Base-by-base conservation (phyloP, 2,113 vertebrate genomes). In the Hippocampus mohnikei region DNA sequence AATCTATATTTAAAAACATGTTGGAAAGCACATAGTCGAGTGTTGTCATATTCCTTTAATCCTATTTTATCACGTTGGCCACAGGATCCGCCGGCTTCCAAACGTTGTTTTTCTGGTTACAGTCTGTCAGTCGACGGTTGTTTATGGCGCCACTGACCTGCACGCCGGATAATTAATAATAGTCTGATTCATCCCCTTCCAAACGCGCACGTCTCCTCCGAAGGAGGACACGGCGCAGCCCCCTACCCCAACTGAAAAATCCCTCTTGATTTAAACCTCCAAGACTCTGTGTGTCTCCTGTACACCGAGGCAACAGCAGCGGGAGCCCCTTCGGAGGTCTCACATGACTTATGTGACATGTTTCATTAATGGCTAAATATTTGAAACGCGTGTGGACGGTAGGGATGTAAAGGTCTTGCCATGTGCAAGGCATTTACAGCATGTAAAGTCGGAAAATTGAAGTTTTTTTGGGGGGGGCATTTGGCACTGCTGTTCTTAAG, bases 131-230 rank as follows among this genome's bases (percentile, higher is more conserved):
- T 78, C 52, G 16, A 59, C 13, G 37, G 63, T 83, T 90, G 91
- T 91, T 89, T 89, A 90, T 83, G 84, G 80, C 67, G 53, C 75
- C 52, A 21, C 50, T 75, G 46, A 73, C 73, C 81, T 78, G 84
- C 66, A 50, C 70, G 85, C 72, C 29, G 78, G 70, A 80, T 87
- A 86, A 92, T 91, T 91, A 89, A 90, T 91, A 90, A 90, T 76
- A 79, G 81, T 74, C 80, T 85, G 87, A 90, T 90, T 91, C 88
- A 90, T 91, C 83, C 77, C 42, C 40, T 81, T 89, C 85, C 85
- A 88, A 84, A 79, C 72, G 76, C 70, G 81, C 75, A 77, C 37
- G 74, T 69, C 72, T 74, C 69, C 71, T 74, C 75, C 66, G 68
- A 65, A 76, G 77, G 77, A 74, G 79, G 68, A 82, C 73, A 73